Base-by-base conservation (phyloP, 2,888 invertebrate species). In the Ectemnius continuus region DNA sequence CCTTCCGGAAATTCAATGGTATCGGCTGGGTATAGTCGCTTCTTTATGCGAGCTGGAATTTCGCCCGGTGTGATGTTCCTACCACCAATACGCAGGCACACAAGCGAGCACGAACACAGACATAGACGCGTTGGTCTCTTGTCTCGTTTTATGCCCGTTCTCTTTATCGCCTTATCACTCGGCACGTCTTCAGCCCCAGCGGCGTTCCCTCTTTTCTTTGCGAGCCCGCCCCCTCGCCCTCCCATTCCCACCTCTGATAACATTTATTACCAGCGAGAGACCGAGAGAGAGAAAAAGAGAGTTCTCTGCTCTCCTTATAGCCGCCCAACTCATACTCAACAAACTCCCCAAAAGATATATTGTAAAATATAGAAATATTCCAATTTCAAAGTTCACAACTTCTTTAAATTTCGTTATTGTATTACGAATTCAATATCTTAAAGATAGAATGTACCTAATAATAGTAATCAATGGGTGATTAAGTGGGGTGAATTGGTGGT, bases 111-210 rank as follows among this genome's bases (percentile, higher is more conserved):
- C 36, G 36, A 6, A 36, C 36, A 36, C 36, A 36, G 64, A 76
- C 75, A 75, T 70, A 46, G 68, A 69, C 79, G 73, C 75, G 71
- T 70, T 75, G 76, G n/a, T 62, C 78, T 70, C 79, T 79, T 81
- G 83, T 83, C 83, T 81, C 84, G 70, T 82, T 84, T 84, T 80
- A 80, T 76, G 73, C 77, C 81, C 75, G 78, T 78, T 81, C 85
- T 80, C 80, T 85, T 85, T 85, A 85, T 86, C 85, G 80, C 73
- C 86, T 85, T 85, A 85, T 85, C 85, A 83, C 70, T 76, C 73
- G 74, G 76, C 84, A 85, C 83, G 85, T 85, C 81, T 78, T 83
- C 79, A 79, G 73, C 67, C 69, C 66, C 68, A 28, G 8, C 52
- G 59, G 23, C 67, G 47, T 36, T 20, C 48, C 60, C 23, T 60